Conservation (phyloP, 1,140 invertebrate genomes). For the Drosophila rufa region DNA sequence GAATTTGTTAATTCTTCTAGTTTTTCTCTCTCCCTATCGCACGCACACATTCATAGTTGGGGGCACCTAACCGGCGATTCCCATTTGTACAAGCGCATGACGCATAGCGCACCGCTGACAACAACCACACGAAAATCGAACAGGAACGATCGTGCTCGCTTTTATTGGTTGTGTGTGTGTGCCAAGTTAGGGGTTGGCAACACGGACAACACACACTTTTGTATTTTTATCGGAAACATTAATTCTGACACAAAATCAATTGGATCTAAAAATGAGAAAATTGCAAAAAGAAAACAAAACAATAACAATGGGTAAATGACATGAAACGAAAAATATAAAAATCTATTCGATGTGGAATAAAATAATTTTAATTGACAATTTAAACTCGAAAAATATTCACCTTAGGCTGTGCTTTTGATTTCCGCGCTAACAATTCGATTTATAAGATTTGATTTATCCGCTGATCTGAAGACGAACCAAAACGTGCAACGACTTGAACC, state of each 20-base stretch:
- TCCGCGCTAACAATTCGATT: neutral
- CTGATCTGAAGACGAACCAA: slow-evolving; percentile 1
- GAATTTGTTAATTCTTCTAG: slow-evolving; percentile 4
- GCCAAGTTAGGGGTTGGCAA: slow-evolving; percentile 13
- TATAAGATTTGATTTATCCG: slow-evolving; percentile 16
- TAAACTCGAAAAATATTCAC: slow-evolving; percentile 60
- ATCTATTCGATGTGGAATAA: neutral
- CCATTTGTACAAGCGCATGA: slow-evolving; percentile 5
- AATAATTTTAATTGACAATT: slow-evolving; percentile 10
- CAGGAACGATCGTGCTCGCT: slow-evolving; percentile 50
- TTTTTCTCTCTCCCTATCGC: slow-evolving; percentile 1
- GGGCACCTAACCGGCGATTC: neutral
- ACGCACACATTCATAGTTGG: slow-evolving; percentile 17
- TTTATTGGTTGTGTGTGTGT: neutral
- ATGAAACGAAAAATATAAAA: neutral
- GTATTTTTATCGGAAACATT: neutral
- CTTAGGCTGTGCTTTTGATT: slow-evolving; percentile 17
- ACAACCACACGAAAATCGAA: slow-evolving; percentile 34
- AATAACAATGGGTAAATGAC: slow-evolving; percentile 6
- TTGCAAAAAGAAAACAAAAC: slow-evolving; percentile 19
- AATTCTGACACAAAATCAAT: slow-evolving; percentile 6
- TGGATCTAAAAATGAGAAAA: slow-evolving; percentile 21
- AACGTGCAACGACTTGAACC: slow-evolving; percentile 13
- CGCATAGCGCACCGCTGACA: slow-evolving; percentile 20
- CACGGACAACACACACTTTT: neutral